These are phyloP conservation scores for Drosophila aff. DNA, from an alignment of 1,140 invertebrate genomes.

Conservation along the genomic window DNA sequence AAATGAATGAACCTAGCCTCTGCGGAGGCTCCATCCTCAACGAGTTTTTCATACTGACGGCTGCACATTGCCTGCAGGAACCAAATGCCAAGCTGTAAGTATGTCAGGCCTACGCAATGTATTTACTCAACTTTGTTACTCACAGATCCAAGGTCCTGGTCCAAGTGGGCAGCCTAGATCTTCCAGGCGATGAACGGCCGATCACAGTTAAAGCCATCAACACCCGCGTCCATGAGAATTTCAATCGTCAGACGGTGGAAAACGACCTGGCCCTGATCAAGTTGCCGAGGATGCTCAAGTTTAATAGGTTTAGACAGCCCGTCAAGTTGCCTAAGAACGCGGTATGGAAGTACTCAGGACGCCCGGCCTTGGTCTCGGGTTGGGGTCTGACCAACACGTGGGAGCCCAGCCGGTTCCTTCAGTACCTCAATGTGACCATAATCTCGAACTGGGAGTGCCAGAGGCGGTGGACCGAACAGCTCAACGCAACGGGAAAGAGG, in stretches of 20 bases:
- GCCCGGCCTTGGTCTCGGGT: conserved; percentile 30
- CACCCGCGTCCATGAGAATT: conserved; percentile 37
- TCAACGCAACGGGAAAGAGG: not conserved
- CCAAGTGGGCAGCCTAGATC: conserved; percentile 24
- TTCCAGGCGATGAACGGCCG: not conserved
- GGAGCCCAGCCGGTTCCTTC: conserved; percentile 10
- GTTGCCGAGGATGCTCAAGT: conserved; percentile 26
- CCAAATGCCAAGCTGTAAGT: conserved; percentile 38
- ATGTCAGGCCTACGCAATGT: no score
- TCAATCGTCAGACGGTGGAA: conserved; percentile 18
- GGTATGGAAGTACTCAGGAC: not conserved
- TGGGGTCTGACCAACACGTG: conserved; percentile 48
- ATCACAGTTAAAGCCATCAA: conserved; percentile 4
- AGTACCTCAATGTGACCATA: conserved; percentile 39
- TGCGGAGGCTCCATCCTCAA: conserved; percentile 60
- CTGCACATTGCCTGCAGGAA: conserved; percentile 58
- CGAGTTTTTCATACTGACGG: conserved; percentile 54
- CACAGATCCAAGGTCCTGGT: conserved; percentile 26
- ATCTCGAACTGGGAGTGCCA: conserved; percentile 53
- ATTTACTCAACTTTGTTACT: not conserved
- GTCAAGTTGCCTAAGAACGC: conserved; percentile 35
- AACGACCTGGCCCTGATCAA: conserved; percentile 54
- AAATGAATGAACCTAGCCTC: not conserved
- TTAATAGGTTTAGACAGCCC: conserved; percentile 9
- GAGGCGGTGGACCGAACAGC: conserved; percentile 41